Evolutionary conservation across 2,113 vertebrate species (phyloP).

Genomic region (Heterochromis multidens): DNA sequence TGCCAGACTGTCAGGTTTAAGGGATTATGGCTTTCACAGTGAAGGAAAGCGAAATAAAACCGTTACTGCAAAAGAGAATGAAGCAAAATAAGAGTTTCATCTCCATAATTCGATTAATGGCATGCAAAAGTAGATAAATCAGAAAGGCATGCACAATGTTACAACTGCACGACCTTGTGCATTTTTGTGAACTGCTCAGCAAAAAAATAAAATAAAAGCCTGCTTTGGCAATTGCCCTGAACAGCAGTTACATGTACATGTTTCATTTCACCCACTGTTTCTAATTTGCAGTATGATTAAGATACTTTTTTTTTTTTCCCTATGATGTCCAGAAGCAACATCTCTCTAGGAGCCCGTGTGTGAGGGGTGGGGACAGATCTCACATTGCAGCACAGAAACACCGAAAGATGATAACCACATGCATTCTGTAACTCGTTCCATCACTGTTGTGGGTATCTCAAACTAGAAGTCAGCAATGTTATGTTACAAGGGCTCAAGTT

Average conservation of each 20-base stretch:
- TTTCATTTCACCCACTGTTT: no score
- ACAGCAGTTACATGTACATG: not conserved
- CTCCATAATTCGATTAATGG: not conserved
- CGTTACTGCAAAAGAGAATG: fast-evolving
- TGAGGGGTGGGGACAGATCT: not conserved
- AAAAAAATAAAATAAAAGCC: not conserved
- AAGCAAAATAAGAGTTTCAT: not conserved
- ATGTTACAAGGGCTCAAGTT: not conserved
- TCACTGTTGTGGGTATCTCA: not conserved
- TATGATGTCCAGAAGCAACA: not conserved
- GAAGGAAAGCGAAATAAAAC: not conserved
- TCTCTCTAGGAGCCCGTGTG: not conserved
- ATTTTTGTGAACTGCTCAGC: not conserved
- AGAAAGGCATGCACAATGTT: not conserved
- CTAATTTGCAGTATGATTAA: no score
- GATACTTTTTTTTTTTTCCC: not conserved
- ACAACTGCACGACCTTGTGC: not conserved
- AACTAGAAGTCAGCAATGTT: not conserved
- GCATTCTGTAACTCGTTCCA: not conserved
- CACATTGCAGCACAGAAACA: not conserved
- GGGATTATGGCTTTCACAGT: not conserved
- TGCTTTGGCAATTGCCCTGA: not conserved
- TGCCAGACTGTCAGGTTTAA: not conserved
- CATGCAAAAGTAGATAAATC: no score
- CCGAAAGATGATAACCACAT: not conserved